phyloP scores from a whole-genome alignment of 2,113 vertebrate genomes.

The Panthera uncia region DNA sequence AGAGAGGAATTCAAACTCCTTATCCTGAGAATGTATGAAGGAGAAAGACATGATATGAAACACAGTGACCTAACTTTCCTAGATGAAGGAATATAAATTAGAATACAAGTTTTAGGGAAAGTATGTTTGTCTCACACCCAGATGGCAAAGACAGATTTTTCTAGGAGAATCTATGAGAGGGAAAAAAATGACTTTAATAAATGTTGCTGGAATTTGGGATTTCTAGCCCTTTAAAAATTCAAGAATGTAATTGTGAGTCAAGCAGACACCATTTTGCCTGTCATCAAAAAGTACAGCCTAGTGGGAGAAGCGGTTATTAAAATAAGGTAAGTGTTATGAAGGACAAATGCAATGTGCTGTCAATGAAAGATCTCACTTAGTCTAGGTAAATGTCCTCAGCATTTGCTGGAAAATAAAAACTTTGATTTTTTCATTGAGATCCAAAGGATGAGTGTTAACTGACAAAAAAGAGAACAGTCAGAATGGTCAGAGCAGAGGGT shows the following conservation, averaged over 20 bases:
- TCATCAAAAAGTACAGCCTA: background rate
- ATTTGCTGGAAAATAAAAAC: background rate
- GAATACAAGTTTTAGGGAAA: background rate
- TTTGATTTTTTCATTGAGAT: background rate
- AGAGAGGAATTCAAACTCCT: background rate
- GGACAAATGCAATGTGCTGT: background rate
- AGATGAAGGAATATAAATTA: background rate
- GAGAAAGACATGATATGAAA: background rate
- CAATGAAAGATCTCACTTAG: background rate
- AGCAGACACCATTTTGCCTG: background rate
- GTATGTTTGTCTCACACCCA: background rate
- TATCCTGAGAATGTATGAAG: background rate
- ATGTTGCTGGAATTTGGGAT: background rate
- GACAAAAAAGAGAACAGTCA: background rate
- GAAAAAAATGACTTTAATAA: background rate
- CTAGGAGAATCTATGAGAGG: background rate
- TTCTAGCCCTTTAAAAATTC: background rate
- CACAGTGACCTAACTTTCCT: background rate
- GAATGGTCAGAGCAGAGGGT: background rate
- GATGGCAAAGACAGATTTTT: background rate
- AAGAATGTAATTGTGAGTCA: background rate
- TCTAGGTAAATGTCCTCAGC: background rate
- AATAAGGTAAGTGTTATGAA: background rate
- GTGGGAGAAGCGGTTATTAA: background rate
- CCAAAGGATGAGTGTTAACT: background rate